Conservation (phyloP, 64 coral and sea anemone genomes). For the Astreopora myriophthalma region DNA sequence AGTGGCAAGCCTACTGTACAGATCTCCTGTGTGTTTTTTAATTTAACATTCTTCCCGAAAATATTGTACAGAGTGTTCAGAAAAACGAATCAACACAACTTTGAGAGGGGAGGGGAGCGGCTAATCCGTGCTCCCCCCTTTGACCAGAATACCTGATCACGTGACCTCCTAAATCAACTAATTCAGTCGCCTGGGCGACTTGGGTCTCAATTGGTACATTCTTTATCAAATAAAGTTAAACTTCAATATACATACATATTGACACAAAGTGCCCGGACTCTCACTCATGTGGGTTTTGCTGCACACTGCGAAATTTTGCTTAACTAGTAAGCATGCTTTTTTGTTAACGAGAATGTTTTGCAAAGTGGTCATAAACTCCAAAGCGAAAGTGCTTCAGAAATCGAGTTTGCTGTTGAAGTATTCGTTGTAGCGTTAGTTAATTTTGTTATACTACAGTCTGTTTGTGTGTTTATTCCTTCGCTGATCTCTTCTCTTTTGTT, state of each 20-base stretch:
- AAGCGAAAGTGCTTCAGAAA: slow-evolving; percentile 51
- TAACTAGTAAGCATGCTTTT: slow-evolving; percentile 90
- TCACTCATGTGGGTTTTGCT: slow-evolving; percentile 67
- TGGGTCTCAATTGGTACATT: slow-evolving; percentile 80
- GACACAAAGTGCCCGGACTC: slow-evolving; percentile 73
- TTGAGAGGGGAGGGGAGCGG: slow-evolving; percentile 50
- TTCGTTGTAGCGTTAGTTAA: slow-evolving; percentile 30
- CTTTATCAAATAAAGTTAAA: slow-evolving; percentile 99
- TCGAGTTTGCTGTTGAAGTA: slow-evolving; percentile 58
- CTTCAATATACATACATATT: slow-evolving; percentile 99
- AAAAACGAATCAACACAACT: slow-evolving; percentile 73
- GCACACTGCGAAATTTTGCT: slow-evolving; percentile 85
- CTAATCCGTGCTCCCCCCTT: slow-evolving; percentile 42
- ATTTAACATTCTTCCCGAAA: slow-evolving; percentile 74
- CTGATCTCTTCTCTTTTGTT: slow-evolving; percentile 77
- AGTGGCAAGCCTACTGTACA: slow-evolving; percentile 89
- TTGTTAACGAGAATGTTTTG: slow-evolving; percentile 72
- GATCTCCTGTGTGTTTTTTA: slow-evolving; percentile 63
- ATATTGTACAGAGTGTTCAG: slow-evolving; percentile 81
- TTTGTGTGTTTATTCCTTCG: slow-evolving; percentile 58
- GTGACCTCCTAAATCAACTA: slow-evolving; percentile 66
- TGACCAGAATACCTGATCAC: slow-evolving; percentile 66
- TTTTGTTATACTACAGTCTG: slow-evolving; percentile 76
- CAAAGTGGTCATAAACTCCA: slow-evolving; percentile 44
- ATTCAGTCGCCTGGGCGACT: slow-evolving; percentile 67